A percentile compares a stretch with the other conserved stretches of the same genome.
These are phyloP conservation scores for Drosophila novamexicana DNA, from an alignment of 1,140 invertebrate genomes.

Conservation along the genomic window DNA sequence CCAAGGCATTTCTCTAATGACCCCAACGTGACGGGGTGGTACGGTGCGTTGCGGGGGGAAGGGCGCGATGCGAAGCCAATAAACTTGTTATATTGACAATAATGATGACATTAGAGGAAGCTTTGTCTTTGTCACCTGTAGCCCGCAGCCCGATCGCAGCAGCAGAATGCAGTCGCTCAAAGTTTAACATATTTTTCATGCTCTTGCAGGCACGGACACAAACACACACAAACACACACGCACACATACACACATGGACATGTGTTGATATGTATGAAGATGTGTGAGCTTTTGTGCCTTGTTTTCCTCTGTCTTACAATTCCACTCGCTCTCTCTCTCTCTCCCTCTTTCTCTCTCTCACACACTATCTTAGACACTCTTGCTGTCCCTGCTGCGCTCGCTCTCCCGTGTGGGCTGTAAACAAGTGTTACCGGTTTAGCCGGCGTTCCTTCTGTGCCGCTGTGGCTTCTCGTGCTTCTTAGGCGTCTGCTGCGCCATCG, in stretches of 20 bases:
- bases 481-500: slow-evolving; percentile 32
- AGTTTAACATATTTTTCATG: slow-evolving; percentile 53
- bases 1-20: slow-evolving; percentile 69
- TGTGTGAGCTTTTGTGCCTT: slow-evolving; percentile 9
- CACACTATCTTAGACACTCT: not conserved
- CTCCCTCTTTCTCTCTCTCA: not conserved
- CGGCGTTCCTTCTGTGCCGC: slow-evolving; percentile 65
- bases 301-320: slow-evolving; percentile 13
- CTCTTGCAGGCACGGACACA: slow-evolving; percentile 18
- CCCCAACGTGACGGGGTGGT: slow-evolving; percentile 21
- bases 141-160: slow-evolving; percentile 38
- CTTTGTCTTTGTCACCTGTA: slow-evolving; percentile 75
- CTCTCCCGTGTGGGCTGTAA: slow-evolving; percentile 48
- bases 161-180: slow-evolving; percentile 27
- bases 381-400: slow-evolving; percentile 5
- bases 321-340: not conserved
- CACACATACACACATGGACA: not conserved
- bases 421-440: slow-evolving; percentile 81
- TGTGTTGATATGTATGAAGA: not conserved
- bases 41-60: not conserved
- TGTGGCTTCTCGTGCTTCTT: slow-evolving; percentile 37
- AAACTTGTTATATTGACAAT: slow-evolving; percentile 83
- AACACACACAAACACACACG: slow-evolving; percentile 4
- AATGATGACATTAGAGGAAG: slow-evolving; percentile 77
- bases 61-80: slow-evolving; percentile 48